These are phyloP conservation scores for Trichacis sp. DNA, from an alignment of 2,888 invertebrate species.

Conservation along the genomic window DNA sequence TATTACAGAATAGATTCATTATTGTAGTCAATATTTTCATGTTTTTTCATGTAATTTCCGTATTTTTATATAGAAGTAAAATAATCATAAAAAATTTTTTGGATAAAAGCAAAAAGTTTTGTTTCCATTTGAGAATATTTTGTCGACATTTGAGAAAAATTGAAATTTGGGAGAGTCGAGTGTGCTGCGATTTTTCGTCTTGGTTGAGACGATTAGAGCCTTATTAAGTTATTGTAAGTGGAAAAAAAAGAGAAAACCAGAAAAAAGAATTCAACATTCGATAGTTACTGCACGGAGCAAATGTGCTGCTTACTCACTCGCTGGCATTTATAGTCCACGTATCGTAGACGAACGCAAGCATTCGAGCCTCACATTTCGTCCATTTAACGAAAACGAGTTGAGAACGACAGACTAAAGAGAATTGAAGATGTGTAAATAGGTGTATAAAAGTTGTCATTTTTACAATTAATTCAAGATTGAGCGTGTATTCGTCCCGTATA, in stretches of 20 bases:
- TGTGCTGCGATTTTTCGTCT: constrained; percentile 35
- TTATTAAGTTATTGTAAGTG: constrained; percentile 45
- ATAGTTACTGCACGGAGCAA: constrained; percentile 40
- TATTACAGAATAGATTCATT: too few species aligned
- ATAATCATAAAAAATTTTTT: too few species aligned
- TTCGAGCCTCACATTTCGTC: constrained; percentile 15
- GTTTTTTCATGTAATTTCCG: too few species aligned
- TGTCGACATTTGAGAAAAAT: too few species aligned
- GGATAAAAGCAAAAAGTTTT: too few species aligned
- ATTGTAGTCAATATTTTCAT: too few species aligned
- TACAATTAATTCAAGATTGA: background rate
- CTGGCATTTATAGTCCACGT: constrained; percentile 31
- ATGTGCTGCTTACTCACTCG: constrained; percentile 40
- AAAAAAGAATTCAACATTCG: constrained; percentile 30
- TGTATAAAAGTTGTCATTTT: background rate
- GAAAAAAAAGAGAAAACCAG: constrained; percentile 12
- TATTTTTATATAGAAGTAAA: too few species aligned
- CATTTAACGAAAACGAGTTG: constrained; percentile 31
- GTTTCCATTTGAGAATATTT: too few species aligned
- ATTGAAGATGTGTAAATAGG: constrained; percentile 2
- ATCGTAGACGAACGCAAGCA: background rate
- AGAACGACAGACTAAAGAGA: constrained; percentile 6
- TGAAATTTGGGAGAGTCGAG: background rate
- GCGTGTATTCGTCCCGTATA: background rate
- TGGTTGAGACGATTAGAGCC: constrained; percentile 40